These are phyloP conservation scores for Dexiosoma caninum DNA, from an alignment of 2,888 invertebrate species.

Conservation along the genomic window DNA sequence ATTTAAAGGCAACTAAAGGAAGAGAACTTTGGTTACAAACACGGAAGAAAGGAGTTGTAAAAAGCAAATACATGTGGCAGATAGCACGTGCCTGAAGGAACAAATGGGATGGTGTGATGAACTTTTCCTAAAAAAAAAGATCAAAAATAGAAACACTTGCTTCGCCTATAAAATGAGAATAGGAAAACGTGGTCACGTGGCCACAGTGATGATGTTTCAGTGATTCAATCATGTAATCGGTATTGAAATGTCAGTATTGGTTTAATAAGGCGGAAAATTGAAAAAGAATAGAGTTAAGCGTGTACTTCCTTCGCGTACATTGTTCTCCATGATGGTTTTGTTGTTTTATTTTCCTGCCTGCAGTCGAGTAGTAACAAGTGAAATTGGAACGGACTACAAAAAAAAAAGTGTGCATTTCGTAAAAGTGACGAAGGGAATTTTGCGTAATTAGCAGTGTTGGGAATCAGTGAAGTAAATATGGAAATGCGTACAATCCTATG, in stretches of 20 bases:
- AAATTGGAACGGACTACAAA: constrained; percentile 3
- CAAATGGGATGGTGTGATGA: constrained; percentile 48
- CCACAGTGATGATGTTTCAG: constrained; percentile 58
- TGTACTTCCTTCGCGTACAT: background rate
- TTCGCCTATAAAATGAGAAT: constrained; percentile 2
- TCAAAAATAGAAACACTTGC: constrained; percentile 30
- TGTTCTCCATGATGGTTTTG: background rate
- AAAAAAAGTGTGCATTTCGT: background rate
- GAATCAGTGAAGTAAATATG: constrained; percentile 46
- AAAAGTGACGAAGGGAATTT: background rate
- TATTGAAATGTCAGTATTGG: constrained; percentile 62
- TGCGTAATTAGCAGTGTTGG: constrained; percentile 50
- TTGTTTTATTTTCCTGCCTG: background rate
- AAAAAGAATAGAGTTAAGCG: constrained; percentile 51
- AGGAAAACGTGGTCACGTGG: constrained; percentile 54
- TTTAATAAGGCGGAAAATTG: constrained; percentile 77
- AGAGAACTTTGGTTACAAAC: background rate
- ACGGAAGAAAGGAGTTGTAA: background rate
- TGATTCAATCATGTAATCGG: constrained; percentile 63
- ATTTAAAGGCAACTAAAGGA: constrained; percentile 42
- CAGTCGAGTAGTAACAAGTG: constrained; percentile 11
- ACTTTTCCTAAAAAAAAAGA: constrained; percentile 6
- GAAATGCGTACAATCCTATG: no score
- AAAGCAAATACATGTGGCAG: constrained; percentile 27
- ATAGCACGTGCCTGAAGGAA: constrained; percentile 46